Evolutionary conservation across 2,113 vertebrate genomes (phyloP).

Genomic region (Psittacula cyanocephala): DNA sequence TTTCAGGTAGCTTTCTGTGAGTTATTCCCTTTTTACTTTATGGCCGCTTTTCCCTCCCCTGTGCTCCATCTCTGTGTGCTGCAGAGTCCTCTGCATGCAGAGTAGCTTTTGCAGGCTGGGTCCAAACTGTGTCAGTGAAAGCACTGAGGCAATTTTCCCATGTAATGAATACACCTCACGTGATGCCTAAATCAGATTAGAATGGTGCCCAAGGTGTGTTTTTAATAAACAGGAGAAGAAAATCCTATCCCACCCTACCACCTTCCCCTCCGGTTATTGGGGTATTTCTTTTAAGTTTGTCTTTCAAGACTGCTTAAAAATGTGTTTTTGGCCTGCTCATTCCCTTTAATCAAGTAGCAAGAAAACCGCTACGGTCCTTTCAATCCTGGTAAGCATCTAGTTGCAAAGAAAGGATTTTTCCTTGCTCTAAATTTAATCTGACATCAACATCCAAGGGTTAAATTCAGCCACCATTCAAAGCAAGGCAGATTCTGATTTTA

Average conservation of each 20-base stretch:
- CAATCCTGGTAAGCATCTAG: background rate
- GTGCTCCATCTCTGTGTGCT: background rate
- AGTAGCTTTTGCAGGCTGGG: background rate
- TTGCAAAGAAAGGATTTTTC: background rate
- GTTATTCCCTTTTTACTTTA: background rate
- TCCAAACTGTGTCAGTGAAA: constrained; percentile 40
- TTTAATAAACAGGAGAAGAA: constrained; percentile 52
- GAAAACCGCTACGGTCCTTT: background rate
- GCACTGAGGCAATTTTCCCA: constrained; percentile 56
- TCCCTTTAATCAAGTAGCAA: constrained; percentile 16
- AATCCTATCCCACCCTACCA: constrained; percentile 7
- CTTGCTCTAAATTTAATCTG: background rate
- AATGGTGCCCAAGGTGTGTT: constrained; percentile 29
- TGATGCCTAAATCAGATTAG: constrained; percentile 54
- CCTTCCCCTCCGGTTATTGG: constrained; percentile 28
- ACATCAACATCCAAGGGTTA: background rate
- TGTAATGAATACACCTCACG: constrained; percentile 29
- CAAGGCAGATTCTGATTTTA: background rate
- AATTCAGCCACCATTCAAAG: background rate
- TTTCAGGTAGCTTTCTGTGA: background rate
- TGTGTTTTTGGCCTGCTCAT: background rate
- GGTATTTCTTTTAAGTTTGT: constrained; percentile 44
- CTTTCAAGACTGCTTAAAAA: constrained; percentile 39
- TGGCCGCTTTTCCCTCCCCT: background rate
- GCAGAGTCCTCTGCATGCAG: background rate